Conservation (phyloP, 2,797 vertebrate species). For the Rhynchonycteris naso region DNA sequence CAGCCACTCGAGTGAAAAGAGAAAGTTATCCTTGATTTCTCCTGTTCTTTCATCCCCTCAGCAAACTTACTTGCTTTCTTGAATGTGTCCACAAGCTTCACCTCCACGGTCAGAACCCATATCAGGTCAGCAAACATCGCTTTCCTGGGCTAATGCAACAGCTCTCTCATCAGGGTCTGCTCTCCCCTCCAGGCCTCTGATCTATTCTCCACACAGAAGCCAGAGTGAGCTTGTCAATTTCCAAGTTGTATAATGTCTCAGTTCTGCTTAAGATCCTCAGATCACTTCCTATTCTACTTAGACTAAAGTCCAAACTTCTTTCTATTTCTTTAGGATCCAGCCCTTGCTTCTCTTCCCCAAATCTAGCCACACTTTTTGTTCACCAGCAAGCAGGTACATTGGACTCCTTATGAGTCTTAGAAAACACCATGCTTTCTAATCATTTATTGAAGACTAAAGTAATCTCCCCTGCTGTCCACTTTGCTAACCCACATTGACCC, state of each 20-base stretch:
- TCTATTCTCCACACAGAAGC: neutral
- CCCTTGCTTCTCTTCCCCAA: neutral
- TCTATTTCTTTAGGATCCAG: neutral
- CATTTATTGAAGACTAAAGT: too few relatives aligned
- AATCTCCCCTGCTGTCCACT: neutral
- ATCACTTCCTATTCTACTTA: neutral
- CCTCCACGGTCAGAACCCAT: neutral
- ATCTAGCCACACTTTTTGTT: neutral
- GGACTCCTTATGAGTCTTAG: neutral
- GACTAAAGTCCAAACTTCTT: neutral
- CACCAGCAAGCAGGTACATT: neutral
- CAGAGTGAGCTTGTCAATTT: neutral
- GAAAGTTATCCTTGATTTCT: neutral
- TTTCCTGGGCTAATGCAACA: neutral
- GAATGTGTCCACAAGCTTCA: fast-evolving
- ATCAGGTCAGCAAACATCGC: fast-evolving
- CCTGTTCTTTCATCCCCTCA: neutral
- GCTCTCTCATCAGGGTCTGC: neutral
- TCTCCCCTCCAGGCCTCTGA: neutral
- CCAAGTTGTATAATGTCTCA: neutral
- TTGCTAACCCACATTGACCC: neutral
- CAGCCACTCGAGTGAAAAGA: neutral
- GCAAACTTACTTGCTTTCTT: neutral
- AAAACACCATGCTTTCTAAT: neutral
- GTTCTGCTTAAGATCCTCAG: neutral